Percentiles rank a stretch among this genome's conserved stretches.
phyloP scores from a whole-genome alignment of 2,888 invertebrate species.

The Ormyrus thymus region DNA sequence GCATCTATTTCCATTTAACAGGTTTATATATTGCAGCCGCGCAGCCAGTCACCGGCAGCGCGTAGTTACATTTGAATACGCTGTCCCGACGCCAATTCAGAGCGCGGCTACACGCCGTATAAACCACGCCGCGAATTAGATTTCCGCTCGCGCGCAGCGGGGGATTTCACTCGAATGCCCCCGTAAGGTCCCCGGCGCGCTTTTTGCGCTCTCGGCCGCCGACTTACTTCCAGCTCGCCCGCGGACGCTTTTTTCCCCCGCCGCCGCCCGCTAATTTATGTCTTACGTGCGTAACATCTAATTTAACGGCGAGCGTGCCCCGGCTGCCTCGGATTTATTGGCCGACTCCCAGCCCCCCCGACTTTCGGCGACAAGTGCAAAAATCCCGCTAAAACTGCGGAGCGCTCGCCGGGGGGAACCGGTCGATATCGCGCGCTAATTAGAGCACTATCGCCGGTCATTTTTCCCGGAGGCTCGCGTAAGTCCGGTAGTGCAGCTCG shows the following conservation, averaged over 20 bases:
- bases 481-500: conserved; percentile 47
- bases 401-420: no score
- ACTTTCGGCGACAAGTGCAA: background rate
- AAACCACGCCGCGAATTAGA: conserved; percentile 63
- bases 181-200: background rate
- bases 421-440: conserved; percentile 13
- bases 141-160: conserved; percentile 55
- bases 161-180: conserved; percentile 24
- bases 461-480: conserved; percentile 31
- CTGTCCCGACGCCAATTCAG: conserved; percentile 66
- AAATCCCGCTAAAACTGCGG: background rate
- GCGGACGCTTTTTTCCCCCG: background rate
- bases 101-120: conserved; percentile 54
- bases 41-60: conserved; percentile 71
- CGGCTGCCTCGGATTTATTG: conserved; percentile 1
- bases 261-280: conserved; percentile 32
- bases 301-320: conserved; percentile 35
- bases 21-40: conserved; percentile 73
- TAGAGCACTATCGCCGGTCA: background rate
- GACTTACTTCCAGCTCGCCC: background rate
- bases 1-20: conserved; percentile 75
- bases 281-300: conserved; percentile 30
- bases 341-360: background rate
- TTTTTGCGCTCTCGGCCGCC: background rate
- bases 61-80: conserved; percentile 74